Evolutionary conservation across 1,140 invertebrate species (phyloP).

Genomic region (Apocrypta bakeri): DNA sequence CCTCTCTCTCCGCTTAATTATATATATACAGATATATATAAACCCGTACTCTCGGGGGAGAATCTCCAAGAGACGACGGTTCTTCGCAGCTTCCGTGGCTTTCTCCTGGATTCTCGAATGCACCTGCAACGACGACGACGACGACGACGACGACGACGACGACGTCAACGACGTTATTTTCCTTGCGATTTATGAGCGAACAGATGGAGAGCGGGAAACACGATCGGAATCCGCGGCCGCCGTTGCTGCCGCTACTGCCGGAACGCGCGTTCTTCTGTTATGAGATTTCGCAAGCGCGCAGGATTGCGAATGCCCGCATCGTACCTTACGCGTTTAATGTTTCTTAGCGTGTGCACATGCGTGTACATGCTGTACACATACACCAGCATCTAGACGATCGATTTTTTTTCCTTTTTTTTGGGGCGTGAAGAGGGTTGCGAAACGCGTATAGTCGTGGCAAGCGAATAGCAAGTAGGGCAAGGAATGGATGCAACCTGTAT

Average conservation of each 20-base stretch:
- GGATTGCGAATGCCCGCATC: constrained; percentile 28
- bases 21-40: background rate
- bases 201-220: constrained; percentile 34
- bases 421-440: background rate
- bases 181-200: constrained; percentile 38
- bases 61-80: background rate
- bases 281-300: constrained; percentile 32
- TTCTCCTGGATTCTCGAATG: constrained; percentile 43
- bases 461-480: background rate
- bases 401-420: background rate
- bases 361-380: background rate
- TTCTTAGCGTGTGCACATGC: background rate
- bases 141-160: background rate
- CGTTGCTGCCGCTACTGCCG: no score
- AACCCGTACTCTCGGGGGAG: background rate
- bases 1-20: background rate
- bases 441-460: background rate
- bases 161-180: constrained; percentile 28
- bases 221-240: constrained; percentile 29
- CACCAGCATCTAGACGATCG: background rate
- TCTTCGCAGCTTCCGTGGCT: background rate
- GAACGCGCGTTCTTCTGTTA: constrained; percentile 40
- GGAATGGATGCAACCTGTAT: background rate
- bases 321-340: background rate
- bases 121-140: background rate